phyloP scores from a whole-genome alignment of 2,113 vertebrate species.

The Halcyon malimbica region DNA sequence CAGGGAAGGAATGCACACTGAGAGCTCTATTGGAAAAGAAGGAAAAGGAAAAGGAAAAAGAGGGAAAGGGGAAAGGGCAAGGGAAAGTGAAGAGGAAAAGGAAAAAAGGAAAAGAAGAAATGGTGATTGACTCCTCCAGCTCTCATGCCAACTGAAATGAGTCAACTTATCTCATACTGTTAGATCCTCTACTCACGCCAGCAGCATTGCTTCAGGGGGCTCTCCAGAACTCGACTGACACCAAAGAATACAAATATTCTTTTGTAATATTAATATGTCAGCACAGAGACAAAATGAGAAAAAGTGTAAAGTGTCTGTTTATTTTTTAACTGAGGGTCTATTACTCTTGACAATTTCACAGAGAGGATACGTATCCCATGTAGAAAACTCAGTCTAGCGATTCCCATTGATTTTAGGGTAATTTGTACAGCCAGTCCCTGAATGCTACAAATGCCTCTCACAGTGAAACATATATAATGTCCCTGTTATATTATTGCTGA shows the following conservation, averaged over 20 bases:
- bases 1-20: background rate
- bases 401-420: background rate
- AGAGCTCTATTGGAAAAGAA: background rate
- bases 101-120: background rate
- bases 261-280: background rate
- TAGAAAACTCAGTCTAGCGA: background rate
- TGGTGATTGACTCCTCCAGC: background rate
- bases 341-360: background rate
- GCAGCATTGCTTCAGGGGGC: background rate
- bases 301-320: background rate
- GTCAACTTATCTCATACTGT: background rate
- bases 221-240: background rate
- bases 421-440: background rate
- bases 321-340: background rate
- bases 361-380: background rate
- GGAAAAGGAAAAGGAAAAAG: background rate
- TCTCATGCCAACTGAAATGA: background rate
- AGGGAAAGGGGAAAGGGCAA: no score
- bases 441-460: background rate
- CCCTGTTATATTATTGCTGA: background rate
- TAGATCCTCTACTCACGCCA: background rate
- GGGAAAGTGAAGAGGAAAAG: background rate
- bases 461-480: background rate
- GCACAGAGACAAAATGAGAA: background rate
- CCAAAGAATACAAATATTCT: background rate